Conservation (phyloP, 2,113 vertebrate genomes). For the Gadus macrocephalus region DNA sequence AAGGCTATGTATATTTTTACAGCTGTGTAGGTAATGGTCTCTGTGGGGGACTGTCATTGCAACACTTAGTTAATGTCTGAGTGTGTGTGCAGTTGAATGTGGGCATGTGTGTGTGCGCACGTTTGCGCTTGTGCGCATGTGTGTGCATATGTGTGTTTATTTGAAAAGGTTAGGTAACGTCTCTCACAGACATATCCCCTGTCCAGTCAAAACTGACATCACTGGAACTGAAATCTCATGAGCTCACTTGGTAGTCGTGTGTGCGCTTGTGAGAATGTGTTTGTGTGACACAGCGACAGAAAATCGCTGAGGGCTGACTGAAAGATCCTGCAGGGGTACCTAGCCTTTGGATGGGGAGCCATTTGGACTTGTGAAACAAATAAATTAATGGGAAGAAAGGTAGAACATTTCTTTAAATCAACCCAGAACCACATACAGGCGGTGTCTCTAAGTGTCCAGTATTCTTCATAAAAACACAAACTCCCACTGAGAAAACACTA, state of each 20-base stretch:
- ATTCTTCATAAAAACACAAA: too few relatives aligned
- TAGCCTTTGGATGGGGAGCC: too few relatives aligned
- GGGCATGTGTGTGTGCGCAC: conserved; percentile 6
- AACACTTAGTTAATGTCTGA: conserved; percentile 50
- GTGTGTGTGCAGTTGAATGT: conserved; percentile 3
- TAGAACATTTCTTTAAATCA: too few relatives aligned
- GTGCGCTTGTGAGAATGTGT: neutral
- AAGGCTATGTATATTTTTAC: conserved; percentile 50
- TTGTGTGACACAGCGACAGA: neutral
- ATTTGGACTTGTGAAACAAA: too few relatives aligned
- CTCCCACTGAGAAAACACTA: too few relatives aligned
- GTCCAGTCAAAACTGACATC: conserved; percentile 21
- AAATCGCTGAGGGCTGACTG: too few relatives aligned
- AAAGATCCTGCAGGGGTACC: too few relatives aligned
- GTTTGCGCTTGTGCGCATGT: conserved; percentile 3
- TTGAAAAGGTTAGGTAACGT: conserved; percentile 50
- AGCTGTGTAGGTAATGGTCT: conserved; percentile 52
- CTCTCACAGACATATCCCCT: conserved; percentile 26
- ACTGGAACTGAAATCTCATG: conserved; percentile 24
- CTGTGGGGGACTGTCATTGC: conserved; percentile 44
- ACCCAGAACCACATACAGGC: too few relatives aligned
- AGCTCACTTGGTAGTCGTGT: neutral
- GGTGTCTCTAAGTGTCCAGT: too few relatives aligned
- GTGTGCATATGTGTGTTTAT: conserved; percentile 22
- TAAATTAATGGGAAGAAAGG: too few relatives aligned